Percentiles rank a stretch among this genome's conserved stretches.
phyloP scores from a whole-genome alignment of 2,113 vertebrate species.

The Hypanus sabinus region DNA sequence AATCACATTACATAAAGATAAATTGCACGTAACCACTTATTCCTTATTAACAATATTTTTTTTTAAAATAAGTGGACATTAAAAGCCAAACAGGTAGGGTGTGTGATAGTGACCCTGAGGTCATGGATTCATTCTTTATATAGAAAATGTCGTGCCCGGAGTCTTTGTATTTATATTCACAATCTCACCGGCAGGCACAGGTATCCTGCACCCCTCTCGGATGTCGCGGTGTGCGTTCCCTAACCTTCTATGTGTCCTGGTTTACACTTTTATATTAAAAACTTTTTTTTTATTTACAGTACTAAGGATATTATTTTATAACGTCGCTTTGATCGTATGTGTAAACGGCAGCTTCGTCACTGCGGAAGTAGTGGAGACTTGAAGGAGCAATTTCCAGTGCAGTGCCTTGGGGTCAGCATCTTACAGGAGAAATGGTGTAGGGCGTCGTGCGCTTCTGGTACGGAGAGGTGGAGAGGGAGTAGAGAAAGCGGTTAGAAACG shows the following conservation, averaged over 20 bases:
- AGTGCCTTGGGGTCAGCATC: constrained; percentile 90
- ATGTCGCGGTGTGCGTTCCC: background rate
- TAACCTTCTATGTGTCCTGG: background rate
- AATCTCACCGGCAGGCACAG: background rate
- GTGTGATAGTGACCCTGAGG: constrained; percentile 41
- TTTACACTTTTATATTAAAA: constrained; percentile 1
- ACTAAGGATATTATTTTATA: constrained; percentile 28
- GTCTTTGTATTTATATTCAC: constrained; percentile 28
- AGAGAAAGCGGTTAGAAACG: background rate
- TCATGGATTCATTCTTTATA: constrained; percentile 20
- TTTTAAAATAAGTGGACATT: constrained; percentile 57
- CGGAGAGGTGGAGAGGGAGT: constrained; percentile 39
- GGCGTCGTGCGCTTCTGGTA: constrained; percentile 82
- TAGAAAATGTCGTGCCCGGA: background rate
- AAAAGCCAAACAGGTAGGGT: constrained; percentile 38
- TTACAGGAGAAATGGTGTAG: constrained; percentile 92
- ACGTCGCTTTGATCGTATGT: background rate
- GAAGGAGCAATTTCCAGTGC: constrained; percentile 85
- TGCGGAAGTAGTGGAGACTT: constrained; percentile 85
- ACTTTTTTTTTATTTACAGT: constrained; percentile 26
- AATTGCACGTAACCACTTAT: constrained; percentile 89
- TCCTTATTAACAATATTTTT: constrained; percentile 55
- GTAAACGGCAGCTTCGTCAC: constrained; percentile 45
- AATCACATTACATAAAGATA: constrained; percentile 71
- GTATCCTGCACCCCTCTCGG: background rate